Base-by-base conservation (phyloP, 2,888 invertebrate genomes). In the Linnaemya vulpina region DNA sequence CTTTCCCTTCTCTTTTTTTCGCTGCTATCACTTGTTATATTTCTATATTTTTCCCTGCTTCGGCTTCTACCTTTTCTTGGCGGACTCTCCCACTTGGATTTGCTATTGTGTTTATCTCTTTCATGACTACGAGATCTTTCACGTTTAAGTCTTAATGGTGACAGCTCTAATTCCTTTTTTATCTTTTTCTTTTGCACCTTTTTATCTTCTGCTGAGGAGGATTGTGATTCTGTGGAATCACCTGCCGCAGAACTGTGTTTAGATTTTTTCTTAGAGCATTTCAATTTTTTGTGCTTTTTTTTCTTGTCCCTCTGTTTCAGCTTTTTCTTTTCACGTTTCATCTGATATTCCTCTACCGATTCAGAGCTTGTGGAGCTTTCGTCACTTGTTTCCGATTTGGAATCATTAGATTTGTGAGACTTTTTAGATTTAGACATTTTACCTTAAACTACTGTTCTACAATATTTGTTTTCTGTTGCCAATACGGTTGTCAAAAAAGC, bases 381-480 rank as follows among this genome's bases (percentile, higher is more conserved):
- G 15, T 77, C 80, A 55, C 68, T 65, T 5, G 78, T 81, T 43
- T 86, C 74, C 15, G 81, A 63, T 22, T 82, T 73, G 1, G 86
- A 82, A 53, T 83, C 63, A 70, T 51, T 77, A 53, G 83, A 80
- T 63, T 82, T 87, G n/a, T 67, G 67, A 1, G 75, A 46, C 60
- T 84, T 85, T 60, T 87, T 87, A 0, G 85, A n/a, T 74, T 87
- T 87, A 5, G 87, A 76, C 87, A 87, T 87, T 78, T 15, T 62
- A 55, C 62, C 65, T 38, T 55, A 49, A 51, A 51, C 15, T 51
- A 35, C 13, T 5, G 25, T n/a, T 20, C 30, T 10, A 49, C 51
- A 51, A 68, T 4, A 15, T 49, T 4, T 49, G 30, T 35, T 49
- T 20, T 51, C 13, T 65, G 40, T 70, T 74, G 35, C 60, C 25